Evolutionary conservation across 1,140 invertebrate species (phyloP), one percentile per base, ranked within the genome.

Genomic region (Leptinotarsa defecta): DNA sequence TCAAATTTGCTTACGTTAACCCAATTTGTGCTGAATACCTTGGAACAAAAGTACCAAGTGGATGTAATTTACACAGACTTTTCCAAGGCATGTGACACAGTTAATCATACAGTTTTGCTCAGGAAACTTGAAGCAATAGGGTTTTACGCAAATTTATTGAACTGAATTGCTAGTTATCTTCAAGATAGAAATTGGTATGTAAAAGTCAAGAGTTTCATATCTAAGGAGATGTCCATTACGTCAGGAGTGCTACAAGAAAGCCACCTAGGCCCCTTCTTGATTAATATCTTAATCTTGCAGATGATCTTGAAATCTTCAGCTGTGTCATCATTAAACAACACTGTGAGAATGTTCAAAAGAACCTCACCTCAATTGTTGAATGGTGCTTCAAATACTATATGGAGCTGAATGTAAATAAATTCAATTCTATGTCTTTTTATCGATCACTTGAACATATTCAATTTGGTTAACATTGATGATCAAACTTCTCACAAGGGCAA

Each of bases 161-260:
- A 65, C 24, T 65, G 19, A 13, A 13, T 65, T 19, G 63, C 15
- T 22, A 65, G 63, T 13, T 65, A 65, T 27, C 63, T 65, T 65
- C 19, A 19, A 20, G 63, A 65, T 27, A 65, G 63, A 65, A 65
- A 20, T 6, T 1, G 22, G 1, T 27, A 22, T 27, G 63, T 65
- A 73, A 24, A 81, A 76, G 76, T 74, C 63, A 65, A 65, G 24
- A 15, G 63, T 20, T 65, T 22, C 63, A 65, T 15, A 27, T 81
- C 61, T 69, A 13, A 69, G 4, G 13, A 43, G 6, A 57, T 70
- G 57, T 69, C 15, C 27, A 74, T 83, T 78, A 69, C 61, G 24
- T 81, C 81, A 19, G 81, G 81, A 34, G 83, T 84, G 24, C 80
- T 79, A 22, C 83, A 85, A 74, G 83, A 83, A 52, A 83, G 79